Percentiles rank a stretch among this genome's conserved stretches.
Evolutionary conservation across 2,797 vertebrate species (phyloP).

Genomic region (Lepidocolaptes lacrymiger): DNA sequence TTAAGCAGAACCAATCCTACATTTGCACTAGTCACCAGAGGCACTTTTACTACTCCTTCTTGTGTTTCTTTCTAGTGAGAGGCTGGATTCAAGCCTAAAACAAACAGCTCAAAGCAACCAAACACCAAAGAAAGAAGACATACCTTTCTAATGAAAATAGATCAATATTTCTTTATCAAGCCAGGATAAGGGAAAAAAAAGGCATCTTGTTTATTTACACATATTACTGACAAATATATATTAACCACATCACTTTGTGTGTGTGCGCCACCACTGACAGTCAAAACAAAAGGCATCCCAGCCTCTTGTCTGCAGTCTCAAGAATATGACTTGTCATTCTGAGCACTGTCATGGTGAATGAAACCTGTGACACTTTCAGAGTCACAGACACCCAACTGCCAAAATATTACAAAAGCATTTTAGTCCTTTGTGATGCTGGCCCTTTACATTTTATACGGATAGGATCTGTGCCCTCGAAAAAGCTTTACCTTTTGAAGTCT

Average conservation of each 20-base stretch:
- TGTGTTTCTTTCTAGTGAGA: background rate
- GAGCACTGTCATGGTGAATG: background rate
- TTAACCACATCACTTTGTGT: background rate
- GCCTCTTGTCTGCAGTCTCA: background rate
- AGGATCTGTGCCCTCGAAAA: background rate
- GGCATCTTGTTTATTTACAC: background rate
- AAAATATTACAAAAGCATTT: background rate
- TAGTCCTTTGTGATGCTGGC: background rate
- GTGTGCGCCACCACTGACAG: background rate
- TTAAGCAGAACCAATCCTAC: background rate
- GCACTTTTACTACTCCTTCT: background rate
- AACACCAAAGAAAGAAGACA: background rate
- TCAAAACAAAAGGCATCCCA: background rate
- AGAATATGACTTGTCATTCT: background rate
- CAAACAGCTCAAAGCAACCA: background rate
- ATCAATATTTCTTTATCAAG: background rate
- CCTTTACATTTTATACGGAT: background rate
- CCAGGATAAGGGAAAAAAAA: background rate
- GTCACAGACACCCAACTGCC: background rate
- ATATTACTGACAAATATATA: background rate
- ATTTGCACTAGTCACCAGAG: background rate
- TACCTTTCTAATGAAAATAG: background rate
- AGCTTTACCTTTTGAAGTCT: slow-evolving; percentile 91
- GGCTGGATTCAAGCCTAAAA: background rate
- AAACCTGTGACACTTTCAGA: background rate